Conservation (phyloP, 2,888 invertebrate species). For the Tanaodytes sp. region DNA sequence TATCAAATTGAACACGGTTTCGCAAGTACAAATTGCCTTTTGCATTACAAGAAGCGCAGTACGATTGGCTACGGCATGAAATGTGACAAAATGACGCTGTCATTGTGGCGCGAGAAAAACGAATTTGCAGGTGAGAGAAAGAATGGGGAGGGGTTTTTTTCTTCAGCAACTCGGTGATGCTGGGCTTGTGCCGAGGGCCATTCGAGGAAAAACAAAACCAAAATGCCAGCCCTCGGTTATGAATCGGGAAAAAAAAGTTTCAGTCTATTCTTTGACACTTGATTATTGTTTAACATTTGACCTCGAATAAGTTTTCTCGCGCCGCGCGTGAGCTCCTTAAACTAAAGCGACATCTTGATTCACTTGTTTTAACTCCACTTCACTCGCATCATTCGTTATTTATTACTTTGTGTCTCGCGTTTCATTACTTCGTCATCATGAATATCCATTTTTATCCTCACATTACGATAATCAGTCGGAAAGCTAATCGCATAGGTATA, state of each 20-base stretch:
- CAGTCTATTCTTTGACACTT: constrained; percentile 49
- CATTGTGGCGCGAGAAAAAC: constrained; percentile 42
- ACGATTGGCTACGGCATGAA: constrained; percentile 51
- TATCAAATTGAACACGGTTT: constrained; percentile 41
- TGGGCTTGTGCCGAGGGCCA: constrained; percentile 23
- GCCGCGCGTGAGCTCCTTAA: constrained; percentile 21
- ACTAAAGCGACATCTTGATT: constrained; percentile 23
- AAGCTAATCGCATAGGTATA: constrained; percentile 68
- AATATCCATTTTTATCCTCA: constrained; percentile 42
- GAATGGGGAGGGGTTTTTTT: neutral
- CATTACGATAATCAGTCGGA: constrained; percentile 71
- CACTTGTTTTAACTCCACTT: constrained; percentile 9
- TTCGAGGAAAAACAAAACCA: constrained; percentile 19
- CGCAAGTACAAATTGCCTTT: constrained; percentile 41
- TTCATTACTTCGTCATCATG: constrained; percentile 30
- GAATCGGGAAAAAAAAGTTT: constrained; percentile 3
- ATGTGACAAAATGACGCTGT: constrained; percentile 32
- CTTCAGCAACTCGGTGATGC: too few relatives aligned
- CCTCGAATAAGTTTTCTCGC: constrained; percentile 28
- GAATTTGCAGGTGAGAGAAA: neutral
- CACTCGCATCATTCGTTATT: constrained; percentile 16
- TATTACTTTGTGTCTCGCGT: constrained; percentile 33
- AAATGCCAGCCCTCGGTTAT: constrained; percentile 5
- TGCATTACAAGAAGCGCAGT: constrained; percentile 42
- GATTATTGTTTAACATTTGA: constrained; percentile 12